Conservation (phyloP, 1,140 invertebrate genomes). For the Choristoneura fumiferana region DNA sequence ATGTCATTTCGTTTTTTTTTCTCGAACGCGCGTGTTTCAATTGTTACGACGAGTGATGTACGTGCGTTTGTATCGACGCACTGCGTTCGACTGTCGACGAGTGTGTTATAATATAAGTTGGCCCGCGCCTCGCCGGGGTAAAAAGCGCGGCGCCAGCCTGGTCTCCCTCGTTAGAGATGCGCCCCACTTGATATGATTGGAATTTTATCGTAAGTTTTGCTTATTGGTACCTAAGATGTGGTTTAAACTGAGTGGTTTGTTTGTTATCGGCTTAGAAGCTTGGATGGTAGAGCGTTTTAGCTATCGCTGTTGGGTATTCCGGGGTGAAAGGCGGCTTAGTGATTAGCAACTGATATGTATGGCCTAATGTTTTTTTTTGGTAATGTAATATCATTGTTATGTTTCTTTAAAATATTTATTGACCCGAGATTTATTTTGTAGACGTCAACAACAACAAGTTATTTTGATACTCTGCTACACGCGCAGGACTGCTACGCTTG, state of each 20-base stretch:
- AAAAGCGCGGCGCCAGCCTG: conserved; percentile 70
- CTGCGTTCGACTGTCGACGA: conserved; percentile 45
- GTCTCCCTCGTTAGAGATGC: conserved; percentile 72
- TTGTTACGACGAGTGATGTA: conserved; percentile 13
- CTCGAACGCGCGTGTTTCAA: conserved; percentile 38
- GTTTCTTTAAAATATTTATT: too few species aligned
- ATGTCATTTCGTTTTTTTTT: conserved; percentile 42
- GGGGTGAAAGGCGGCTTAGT: neutral
- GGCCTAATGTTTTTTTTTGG: too few species aligned
- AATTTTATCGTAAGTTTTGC: conserved; percentile 33
- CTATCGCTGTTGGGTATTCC: neutral
- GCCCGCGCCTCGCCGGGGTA: conserved; percentile 53
- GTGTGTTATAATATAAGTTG: conserved; percentile 35
- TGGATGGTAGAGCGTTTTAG: too few species aligned
- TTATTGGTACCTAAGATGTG: neutral
- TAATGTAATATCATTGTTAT: too few species aligned
- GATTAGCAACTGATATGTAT: too few species aligned
- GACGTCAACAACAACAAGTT: too few species aligned
- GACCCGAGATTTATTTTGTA: too few species aligned
- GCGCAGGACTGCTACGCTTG: too few species aligned
- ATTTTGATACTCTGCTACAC: too few species aligned
- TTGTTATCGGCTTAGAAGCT: neutral
- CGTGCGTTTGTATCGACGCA: conserved; percentile 24
- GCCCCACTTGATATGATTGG: conserved; percentile 31
- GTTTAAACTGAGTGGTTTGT: neutral